phyloP scores from a whole-genome alignment of 2,797 vertebrate genomes.

The Poecilia gillii region DNA sequence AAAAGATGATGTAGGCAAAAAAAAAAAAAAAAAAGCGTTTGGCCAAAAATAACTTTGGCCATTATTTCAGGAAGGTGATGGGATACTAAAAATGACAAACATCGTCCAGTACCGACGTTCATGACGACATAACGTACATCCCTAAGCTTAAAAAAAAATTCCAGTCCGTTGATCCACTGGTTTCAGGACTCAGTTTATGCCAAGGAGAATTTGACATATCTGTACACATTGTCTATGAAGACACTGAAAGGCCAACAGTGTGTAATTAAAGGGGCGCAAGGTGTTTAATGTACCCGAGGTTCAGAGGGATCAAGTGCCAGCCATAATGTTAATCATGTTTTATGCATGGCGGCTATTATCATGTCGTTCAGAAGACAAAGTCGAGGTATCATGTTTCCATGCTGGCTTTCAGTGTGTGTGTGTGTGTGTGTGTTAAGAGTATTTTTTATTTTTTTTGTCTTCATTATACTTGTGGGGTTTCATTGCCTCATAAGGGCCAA shows the following conservation, averaged over 20 bases:
- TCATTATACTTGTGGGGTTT: not conserved
- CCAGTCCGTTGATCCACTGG: not conserved
- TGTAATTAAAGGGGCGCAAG: slow-evolving; percentile 73
- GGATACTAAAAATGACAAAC: not conserved
- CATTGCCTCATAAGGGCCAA: not conserved
- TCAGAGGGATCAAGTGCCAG: slow-evolving; percentile 69
- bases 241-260: slow-evolving; percentile 16
- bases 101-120: not conserved
- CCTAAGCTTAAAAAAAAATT: not conserved
- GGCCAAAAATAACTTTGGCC: too few species aligned
- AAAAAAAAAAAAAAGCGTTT: too few species aligned
- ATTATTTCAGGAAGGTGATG: too few species aligned
- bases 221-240: not conserved
- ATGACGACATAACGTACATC: not conserved
- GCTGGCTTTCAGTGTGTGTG: not conserved
- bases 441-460: not conserved
- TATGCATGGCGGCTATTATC: slow-evolving; percentile 74
- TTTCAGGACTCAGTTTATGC: not conserved
- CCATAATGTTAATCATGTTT: slow-evolving; percentile 66
- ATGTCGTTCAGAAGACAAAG: slow-evolving; percentile 52
- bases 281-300: slow-evolving; percentile 57
- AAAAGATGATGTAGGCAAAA: too few species aligned
- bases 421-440: not conserved
- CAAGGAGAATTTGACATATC: not conserved
- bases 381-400: slow-evolving; percentile 60